These are phyloP conservation scores for Propithecus coquereli DNA, from an alignment of 2,113 vertebrate species.

Conservation along the genomic window DNA sequence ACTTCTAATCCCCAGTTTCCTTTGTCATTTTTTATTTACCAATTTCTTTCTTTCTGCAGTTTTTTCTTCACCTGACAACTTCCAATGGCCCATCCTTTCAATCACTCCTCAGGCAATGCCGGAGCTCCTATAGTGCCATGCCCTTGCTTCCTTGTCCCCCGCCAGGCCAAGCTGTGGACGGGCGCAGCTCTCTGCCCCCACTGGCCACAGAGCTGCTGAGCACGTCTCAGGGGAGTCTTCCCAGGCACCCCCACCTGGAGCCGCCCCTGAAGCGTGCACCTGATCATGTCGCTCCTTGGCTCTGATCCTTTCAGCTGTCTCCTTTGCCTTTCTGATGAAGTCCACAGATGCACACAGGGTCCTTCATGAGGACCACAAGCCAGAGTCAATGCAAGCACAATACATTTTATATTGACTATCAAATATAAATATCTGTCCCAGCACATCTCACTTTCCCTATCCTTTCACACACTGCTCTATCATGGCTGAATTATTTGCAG, in stretches of 20 bases:
- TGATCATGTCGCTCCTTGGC: rapidly evolving
- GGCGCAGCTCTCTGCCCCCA: rapidly evolving
- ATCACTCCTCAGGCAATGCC: no score
- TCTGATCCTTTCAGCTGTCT: background rate
- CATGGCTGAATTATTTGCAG: background rate
- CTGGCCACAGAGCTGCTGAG: no score
- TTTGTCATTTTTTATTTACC: background rate
- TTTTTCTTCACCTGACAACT: background rate
- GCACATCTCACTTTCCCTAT: background rate
- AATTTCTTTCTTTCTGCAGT: background rate
- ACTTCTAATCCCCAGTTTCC: background rate
- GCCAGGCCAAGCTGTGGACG: no score
- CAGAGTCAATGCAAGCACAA: background rate
- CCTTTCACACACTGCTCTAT: background rate
- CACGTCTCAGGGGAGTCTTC: no score
- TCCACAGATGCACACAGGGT: background rate
- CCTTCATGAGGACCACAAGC: background rate
- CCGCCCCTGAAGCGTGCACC: background rate
- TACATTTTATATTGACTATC: background rate
- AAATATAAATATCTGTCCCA: background rate
- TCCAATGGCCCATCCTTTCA: background rate
- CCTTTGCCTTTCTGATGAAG: background rate
- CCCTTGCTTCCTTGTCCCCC: background rate
- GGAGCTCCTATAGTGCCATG: rapidly evolving
- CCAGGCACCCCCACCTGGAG: rapidly evolving